Percentiles rank a stretch among this genome's conserved stretches.
These are phyloP conservation scores for Agriopis aurantiaria DNA, from an alignment of 2,888 invertebrate genomes.

Conservation along the genomic window DNA sequence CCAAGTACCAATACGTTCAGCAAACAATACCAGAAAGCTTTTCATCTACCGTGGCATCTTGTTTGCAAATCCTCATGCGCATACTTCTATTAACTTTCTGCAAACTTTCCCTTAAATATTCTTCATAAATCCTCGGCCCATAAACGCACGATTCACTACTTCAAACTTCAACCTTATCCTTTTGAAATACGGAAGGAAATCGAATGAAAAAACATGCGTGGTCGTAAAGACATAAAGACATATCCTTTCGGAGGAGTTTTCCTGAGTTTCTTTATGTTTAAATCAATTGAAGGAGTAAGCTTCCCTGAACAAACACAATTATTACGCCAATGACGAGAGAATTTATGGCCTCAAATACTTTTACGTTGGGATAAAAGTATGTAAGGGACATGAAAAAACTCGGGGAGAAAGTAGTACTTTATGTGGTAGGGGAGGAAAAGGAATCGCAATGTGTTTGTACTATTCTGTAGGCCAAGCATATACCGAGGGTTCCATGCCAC, in stretches of 20 bases:
- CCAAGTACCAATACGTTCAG: not conserved
- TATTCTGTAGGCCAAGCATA: not conserved
- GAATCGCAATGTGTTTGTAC: not conserved
- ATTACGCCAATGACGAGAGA: slow-evolving; percentile 36
- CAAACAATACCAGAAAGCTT: slow-evolving; percentile 37
- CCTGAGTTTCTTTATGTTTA: slow-evolving; percentile 39
- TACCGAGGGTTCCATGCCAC: too few species aligned
- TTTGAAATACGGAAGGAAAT: slow-evolving; percentile 30
- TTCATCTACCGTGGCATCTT: slow-evolving; percentile 42
- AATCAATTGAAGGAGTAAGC: slow-evolving; percentile 43
- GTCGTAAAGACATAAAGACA: slow-evolving; percentile 32
- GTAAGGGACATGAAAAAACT: slow-evolving; percentile 15
- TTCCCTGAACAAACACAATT: slow-evolving; percentile 40
- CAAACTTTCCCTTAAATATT: slow-evolving; percentile 46
- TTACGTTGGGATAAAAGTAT: slow-evolving; percentile 27
- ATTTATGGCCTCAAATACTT: slow-evolving; percentile 35
- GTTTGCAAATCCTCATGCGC: slow-evolving; percentile 45
- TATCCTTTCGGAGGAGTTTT: slow-evolving; percentile 31
- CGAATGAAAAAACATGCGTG: slow-evolving; percentile 27
- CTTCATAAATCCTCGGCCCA: slow-evolving; percentile 33
- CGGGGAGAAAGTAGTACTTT: slow-evolving; percentile 5
- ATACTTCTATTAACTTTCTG: slow-evolving; percentile 44
- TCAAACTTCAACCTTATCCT: slow-evolving; percentile 20
- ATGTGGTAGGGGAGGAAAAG: slow-evolving; percentile 8
- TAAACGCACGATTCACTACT: slow-evolving; percentile 37